phyloP scores from a whole-genome alignment of 2,797 vertebrate species.

The Ctenopoma kingsleyae region DNA sequence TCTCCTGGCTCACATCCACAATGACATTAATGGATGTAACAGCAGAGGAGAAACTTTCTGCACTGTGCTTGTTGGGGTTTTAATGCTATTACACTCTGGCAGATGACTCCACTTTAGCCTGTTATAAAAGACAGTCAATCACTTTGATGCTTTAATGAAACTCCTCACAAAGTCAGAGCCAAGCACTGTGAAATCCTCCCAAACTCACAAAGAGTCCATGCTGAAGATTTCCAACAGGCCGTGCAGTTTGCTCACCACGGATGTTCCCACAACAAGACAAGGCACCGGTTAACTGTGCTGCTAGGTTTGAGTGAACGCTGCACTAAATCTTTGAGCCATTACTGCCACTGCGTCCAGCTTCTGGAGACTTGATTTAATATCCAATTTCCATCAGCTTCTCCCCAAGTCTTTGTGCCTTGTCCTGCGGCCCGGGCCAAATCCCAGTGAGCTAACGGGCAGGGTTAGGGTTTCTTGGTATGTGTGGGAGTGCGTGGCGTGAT shows the following conservation, averaged over 20 bases:
- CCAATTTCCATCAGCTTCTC: conserved; percentile 1
- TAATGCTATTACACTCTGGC: conserved; percentile 12
- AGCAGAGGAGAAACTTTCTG: not conserved
- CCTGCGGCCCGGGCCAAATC: conserved; percentile 47
- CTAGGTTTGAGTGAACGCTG: not conserved
- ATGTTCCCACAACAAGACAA: conserved; percentile 54
- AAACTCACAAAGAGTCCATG: conserved; percentile 34
- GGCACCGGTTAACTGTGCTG: conserved; percentile 38
- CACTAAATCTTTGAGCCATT: conserved; percentile 3
- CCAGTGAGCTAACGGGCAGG: conserved; percentile 56
- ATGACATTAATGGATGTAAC: conserved; percentile 7
- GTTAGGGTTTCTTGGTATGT: conserved; percentile 72
- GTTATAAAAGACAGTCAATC: conserved; percentile 6
- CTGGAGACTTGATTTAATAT: conserved; percentile 19
- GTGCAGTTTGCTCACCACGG: conserved; percentile 27
- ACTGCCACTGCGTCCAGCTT: conserved; percentile 4
- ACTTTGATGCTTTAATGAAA: conserved; percentile 5
- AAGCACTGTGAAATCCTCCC: conserved; percentile 37
- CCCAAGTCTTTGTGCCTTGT: conserved; percentile 46
- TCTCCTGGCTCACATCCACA: conserved; percentile 10
- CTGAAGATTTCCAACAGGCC: conserved; percentile 34
- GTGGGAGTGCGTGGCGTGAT: conserved; percentile 68
- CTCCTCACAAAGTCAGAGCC: not conserved
- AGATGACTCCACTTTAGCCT: conserved; percentile 1
- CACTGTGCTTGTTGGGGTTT: not conserved